phyloP scores from a whole-genome alignment of 2,113 vertebrate species.

The Polypterus senegalus region DNA sequence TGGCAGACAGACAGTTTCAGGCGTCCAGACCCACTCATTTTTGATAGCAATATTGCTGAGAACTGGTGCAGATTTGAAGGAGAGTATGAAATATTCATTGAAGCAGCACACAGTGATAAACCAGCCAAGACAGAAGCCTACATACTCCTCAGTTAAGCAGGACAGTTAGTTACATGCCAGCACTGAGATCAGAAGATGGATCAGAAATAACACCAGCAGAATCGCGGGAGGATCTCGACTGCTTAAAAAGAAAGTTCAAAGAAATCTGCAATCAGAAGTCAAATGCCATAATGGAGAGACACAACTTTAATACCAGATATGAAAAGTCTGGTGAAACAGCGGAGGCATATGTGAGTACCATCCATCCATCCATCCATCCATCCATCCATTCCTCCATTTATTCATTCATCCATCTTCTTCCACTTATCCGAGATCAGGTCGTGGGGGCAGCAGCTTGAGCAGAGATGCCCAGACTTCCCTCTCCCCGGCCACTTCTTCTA shows the following conservation, averaged over 20 bases:
- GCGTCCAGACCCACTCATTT: not conserved
- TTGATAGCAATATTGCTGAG: not conserved
- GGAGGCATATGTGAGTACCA: slow-evolving; percentile 7
- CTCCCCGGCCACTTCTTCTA: too few relatives aligned
- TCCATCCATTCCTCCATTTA: too few relatives aligned
- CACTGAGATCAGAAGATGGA: too few relatives aligned
- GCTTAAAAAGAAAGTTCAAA: slow-evolving; percentile 7
- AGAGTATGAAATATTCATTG: not conserved
- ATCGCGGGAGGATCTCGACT: slow-evolving; percentile 10
- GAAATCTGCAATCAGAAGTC: slow-evolving; percentile 10
- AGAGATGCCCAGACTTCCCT: too few relatives aligned
- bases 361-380: too few relatives aligned
- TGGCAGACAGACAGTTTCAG: too few relatives aligned
- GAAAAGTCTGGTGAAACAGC: slow-evolving; percentile 11
- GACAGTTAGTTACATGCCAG: too few relatives aligned
- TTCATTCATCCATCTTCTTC: too few relatives aligned
- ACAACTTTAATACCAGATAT: slow-evolving; percentile 14
- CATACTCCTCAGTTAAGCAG: not conserved
- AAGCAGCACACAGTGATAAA: not conserved
- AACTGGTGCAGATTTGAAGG: not conserved
- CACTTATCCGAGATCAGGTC: too few relatives aligned
- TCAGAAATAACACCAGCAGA: too few relatives aligned
- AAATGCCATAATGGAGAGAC: slow-evolving; percentile 10
- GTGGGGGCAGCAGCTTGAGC: too few relatives aligned
- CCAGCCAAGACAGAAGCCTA: not conserved